These are phyloP conservation scores for Drosophila limbata DNA, from an alignment of 2,888 invertebrate genomes.

Conservation along the genomic window DNA sequence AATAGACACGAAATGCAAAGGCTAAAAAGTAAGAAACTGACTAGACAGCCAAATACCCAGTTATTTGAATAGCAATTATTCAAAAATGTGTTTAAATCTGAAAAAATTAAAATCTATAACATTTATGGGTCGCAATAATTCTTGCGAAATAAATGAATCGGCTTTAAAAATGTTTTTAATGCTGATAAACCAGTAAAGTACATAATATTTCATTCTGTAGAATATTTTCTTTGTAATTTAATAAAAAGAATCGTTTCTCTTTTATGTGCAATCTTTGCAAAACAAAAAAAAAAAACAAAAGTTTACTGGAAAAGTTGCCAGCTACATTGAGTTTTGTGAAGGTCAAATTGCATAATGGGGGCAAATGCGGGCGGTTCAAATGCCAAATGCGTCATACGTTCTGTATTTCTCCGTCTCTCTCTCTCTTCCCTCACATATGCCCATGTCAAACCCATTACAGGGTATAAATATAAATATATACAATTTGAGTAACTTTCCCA, in stretches of 20 bases:
- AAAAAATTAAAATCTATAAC: no score
- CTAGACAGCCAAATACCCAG: constrained; percentile 12
- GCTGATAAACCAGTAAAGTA: neutral
- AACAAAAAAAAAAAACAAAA: constrained; percentile 16
- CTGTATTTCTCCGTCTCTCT: neutral
- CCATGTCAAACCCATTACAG: neutral
- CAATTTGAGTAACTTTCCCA: constrained; percentile 34
- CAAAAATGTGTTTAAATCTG: neutral
- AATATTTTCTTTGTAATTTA: constrained; percentile 3
- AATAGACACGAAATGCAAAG: constrained; percentile 26
- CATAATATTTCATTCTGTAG: neutral
- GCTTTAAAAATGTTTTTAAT: neutral
- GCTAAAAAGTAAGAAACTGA: neutral
- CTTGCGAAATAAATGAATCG: neutral
- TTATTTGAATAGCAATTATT: neutral
- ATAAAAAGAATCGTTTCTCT: neutral
- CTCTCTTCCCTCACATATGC: neutral
- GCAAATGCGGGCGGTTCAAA: constrained; percentile 24
- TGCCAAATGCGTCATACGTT: constrained; percentile 16
- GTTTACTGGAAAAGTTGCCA: neutral
- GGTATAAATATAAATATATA: constrained; percentile 15
- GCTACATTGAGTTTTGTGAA: constrained; percentile 11
- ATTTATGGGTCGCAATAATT: neutral
- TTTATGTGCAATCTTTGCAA: constrained; percentile 12
- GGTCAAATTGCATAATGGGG: constrained; percentile 26